Base-by-base conservation (phyloP, 2,113 vertebrate genomes). In the Odontophorus gujanensis region DNA sequence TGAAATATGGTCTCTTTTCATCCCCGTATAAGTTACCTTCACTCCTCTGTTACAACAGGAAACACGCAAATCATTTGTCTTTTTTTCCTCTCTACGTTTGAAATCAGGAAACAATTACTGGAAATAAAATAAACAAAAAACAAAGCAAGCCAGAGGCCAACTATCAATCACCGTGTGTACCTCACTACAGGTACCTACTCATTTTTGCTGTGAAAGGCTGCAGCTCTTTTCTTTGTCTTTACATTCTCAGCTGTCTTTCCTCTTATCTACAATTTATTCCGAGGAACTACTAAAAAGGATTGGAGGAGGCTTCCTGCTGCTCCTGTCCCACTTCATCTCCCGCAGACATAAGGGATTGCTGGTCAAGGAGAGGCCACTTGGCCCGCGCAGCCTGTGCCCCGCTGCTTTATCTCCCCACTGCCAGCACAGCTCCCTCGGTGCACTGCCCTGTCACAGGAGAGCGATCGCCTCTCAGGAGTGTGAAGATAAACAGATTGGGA, bases 401-500 rank as follows among this genome's bases (percentile, higher is more conserved):
- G 3, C 28, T 4, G 58, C 65, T 97, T 97, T 92, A 96, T 94
- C 92, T 96, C 66, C 68, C 53, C 1, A 13, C 94, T 96, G 90
- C 89, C 96, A 96, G 96, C 57, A n/a, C 63, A 93, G 90, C 87
- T 94, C 40, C 66, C 95, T 94, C 96, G 96, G 96, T 38, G 25
- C 55, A 0, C 93, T 62, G 83, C 22, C 79, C 89, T 97, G 97
- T 97, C 97, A 97, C 1, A 1, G 73, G 94, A 97, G 97, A 98
- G 92, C 11, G 92, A 98, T 98, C 26, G 45, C 90, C 72, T 92
- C 96, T 96, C 92, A 38, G 59, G 95, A 97, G 97, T 97, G 97
- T 97, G 97, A 98, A 97, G 97, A 98, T 97, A 97, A 98, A 98
- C 97, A 98, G 97, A 97, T 96, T 90, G 84, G 95, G 95, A 94